Evolutionary conservation across 2,888 invertebrate species (phyloP).

Genomic region (Cinara cedri): DNA sequence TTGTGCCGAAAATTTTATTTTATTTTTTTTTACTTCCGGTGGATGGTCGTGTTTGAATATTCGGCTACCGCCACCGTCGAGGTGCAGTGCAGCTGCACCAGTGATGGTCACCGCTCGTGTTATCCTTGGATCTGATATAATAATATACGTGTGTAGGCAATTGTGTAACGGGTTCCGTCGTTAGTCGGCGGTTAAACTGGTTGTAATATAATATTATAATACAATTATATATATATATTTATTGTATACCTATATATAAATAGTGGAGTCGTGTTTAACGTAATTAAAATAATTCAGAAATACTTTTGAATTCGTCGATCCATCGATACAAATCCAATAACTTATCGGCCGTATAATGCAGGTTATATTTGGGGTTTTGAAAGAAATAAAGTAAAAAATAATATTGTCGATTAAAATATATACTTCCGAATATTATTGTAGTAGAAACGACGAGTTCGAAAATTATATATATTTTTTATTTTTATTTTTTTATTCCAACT

Average conservation of each 20-base stretch:
- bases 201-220: not conserved
- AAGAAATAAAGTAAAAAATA: no score
- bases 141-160: constrained; percentile 29
- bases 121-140: constrained; percentile 36
- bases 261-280: constrained; percentile 5
- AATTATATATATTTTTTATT: no score
- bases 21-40: constrained; percentile 23
- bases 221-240: not conserved
- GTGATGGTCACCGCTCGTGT: not conserved
- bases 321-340: no score
- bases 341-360: no score
- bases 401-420: no score
- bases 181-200: constrained; percentile 39
- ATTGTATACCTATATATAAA: not conserved
- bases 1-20: constrained; percentile 16
- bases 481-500: no score
- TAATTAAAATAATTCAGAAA: constrained; percentile 26
- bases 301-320: not conserved
- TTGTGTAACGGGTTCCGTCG: constrained; percentile 47
- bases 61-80: not conserved
- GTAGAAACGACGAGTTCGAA: no score
- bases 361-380: no score
- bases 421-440: no score
- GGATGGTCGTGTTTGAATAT: not conserved
- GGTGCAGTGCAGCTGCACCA: not conserved